A percentile compares a stretch with the other conserved stretches of the same genome.
These are phyloP conservation scores for Centropus bengalensis DNA, from an alignment of 2,113 vertebrate genomes.

Conservation along the genomic window DNA sequence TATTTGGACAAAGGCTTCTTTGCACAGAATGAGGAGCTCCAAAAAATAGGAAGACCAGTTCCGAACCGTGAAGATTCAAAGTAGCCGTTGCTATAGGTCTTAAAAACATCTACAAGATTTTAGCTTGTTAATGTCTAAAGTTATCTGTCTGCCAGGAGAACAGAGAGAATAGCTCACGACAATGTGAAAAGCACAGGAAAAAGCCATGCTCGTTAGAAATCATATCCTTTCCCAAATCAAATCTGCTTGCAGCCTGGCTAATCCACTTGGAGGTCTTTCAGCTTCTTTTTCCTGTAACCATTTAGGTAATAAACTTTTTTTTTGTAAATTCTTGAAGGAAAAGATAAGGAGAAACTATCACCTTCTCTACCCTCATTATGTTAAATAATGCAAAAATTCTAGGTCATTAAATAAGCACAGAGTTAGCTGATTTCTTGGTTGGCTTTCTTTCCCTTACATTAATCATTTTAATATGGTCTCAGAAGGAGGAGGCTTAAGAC, in stretches of 20 bases:
- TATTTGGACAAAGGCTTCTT: not conserved
- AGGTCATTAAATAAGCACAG: not conserved
- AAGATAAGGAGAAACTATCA: not conserved
- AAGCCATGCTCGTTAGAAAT: conserved; percentile 29
- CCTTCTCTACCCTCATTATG: not conserved
- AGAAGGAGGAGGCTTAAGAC: not conserved
- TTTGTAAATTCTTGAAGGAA: not conserved
- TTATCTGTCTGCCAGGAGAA: conserved; percentile 20
- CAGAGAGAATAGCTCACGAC: not conserved
- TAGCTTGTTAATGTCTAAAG: conserved; percentile 36
- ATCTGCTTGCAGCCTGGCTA: not conserved
- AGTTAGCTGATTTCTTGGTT: not conserved
- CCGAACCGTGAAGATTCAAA: not conserved
- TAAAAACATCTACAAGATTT: not conserved
- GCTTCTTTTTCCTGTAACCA: not conserved
- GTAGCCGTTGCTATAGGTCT: not conserved
- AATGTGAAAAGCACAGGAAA: not conserved
- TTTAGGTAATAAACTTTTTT: not conserved
- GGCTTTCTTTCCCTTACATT: not conserved
- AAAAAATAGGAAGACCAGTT: not conserved
- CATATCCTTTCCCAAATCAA: not conserved
- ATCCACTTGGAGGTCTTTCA: not conserved
- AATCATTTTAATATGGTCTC: not conserved
- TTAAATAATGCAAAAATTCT: not conserved
- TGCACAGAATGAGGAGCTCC: not conserved